Conservation (phyloP, 2,888 invertebrate genomes). For the Frankliniella intonsa region DNA sequence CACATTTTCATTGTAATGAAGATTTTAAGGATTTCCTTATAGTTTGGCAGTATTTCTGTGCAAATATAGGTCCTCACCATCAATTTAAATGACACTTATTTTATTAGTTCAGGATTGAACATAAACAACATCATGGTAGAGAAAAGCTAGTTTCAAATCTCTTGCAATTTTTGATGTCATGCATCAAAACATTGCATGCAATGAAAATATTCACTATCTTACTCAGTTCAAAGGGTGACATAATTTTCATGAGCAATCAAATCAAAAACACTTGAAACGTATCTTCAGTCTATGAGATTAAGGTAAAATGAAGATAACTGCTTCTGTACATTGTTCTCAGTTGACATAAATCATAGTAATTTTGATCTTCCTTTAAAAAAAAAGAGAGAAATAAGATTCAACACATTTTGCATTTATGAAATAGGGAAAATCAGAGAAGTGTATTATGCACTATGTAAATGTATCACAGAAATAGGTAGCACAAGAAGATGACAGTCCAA, state of each 20-base stretch:
- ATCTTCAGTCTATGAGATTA: neutral
- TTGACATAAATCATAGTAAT: neutral
- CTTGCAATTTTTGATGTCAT: too few relatives aligned
- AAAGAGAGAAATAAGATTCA: neutral
- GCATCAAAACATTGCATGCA: too few relatives aligned
- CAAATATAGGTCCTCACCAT: neutral
- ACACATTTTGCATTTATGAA: neutral
- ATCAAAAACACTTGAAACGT: neutral
- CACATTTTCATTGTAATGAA: too few relatives aligned
- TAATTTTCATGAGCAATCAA: slow-evolving; percentile 1
- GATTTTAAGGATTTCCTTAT: too few relatives aligned
- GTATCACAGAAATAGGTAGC: slow-evolving; percentile 18
- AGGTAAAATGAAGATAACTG: neutral
- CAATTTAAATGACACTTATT: neutral
- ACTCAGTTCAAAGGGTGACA: neutral
- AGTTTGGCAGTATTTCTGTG: too few relatives aligned
- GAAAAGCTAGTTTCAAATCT: too few relatives aligned
- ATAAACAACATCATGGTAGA: too few relatives aligned
- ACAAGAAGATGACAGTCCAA: slow-evolving; percentile 2
- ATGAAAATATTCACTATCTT: neutral
- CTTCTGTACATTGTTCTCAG: neutral
- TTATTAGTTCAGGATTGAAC: too few relatives aligned
- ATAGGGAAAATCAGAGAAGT: neutral
- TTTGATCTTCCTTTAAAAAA: neutral
- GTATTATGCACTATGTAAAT: neutral